Base-by-base conservation (phyloP, 2,888 invertebrate genomes). In the Eupelmus urozonus region DNA sequence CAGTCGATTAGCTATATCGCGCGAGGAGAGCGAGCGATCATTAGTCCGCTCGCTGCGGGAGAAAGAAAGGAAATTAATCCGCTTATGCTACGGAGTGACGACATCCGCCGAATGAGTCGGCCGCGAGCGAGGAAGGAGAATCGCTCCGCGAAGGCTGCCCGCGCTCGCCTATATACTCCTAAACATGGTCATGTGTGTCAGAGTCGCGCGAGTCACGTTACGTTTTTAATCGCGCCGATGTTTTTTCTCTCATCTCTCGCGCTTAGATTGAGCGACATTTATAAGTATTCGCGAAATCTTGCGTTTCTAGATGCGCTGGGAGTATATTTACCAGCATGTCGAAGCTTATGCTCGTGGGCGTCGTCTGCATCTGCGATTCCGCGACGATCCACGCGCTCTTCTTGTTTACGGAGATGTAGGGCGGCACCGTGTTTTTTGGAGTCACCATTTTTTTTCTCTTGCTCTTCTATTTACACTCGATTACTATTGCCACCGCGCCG, bases 301-400 rank as follows among this genome's bases (percentile, higher is more conserved):
- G 4, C 45, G 45, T 45, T 16, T 34, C n/a, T n/a, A n/a, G n/a
- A n/a, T n/a, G n/a, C n/a, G n/a, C n/a, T n/a, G n/a, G n/a, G n/a
- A n/a, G n/a, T 45, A 45, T 16, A 45, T 73, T 83, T 87, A 88
- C 88, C 88, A 87, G 85, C 73, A 81, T 83, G 60, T 85, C 83
- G 57, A 87, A 51, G 51, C 20, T 75, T 20, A 59, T 82, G 81
- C 85, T 85, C 55, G 83, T 81, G 63, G 82, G 53, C 27, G 67
- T 42, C 5, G 45, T 81, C 45, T 45, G 13, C 71, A 34, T 91
- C n/a, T n/a, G n/a, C n/a, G n/a, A n/a, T n/a, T n/a, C n/a, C 91
- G 84, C 90, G 90, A 92, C 92, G 62, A 92, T 92, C 93, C 93
- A 93, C 29, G 93, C 92, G 79, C 91, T 91, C 84, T 91, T 91